Conservation (phyloP, 2,113 vertebrate species). For the Eurypyga helias region DNA sequence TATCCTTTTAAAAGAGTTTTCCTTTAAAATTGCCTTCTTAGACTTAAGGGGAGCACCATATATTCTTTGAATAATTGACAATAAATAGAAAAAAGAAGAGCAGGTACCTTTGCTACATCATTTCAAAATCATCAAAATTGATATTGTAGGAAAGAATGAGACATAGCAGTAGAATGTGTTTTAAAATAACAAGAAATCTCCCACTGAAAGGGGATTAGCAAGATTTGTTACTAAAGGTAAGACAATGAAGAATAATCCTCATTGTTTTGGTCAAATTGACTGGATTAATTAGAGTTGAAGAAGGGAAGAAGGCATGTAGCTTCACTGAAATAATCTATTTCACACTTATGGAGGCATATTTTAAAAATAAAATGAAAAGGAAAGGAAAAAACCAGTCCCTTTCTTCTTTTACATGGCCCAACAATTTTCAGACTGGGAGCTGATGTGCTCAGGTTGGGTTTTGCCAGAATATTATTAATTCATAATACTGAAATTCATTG, state of each 20-base stretch:
- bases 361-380: background rate
- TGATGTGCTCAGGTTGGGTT: background rate
- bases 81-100: background rate
- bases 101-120: background rate
- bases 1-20: background rate
- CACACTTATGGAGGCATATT: background rate
- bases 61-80: background rate
- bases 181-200: background rate
- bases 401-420: background rate
- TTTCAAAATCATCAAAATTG: background rate
- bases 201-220: background rate
- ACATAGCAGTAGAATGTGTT: background rate
- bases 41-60: background rate
- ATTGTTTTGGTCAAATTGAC: background rate
- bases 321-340: background rate
- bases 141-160: background rate
- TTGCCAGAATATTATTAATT: background rate
- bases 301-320: background rate
- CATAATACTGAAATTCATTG: background rate
- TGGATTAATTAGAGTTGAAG: background rate
- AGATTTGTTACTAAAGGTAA: background rate
- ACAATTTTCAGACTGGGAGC: background rate
- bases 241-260: background rate
- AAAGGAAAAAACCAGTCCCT: background rate
- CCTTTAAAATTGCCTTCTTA: background rate